Conservation (phyloP, 1,140 invertebrate genomes). For the Laupala kohalensis region DNA sequence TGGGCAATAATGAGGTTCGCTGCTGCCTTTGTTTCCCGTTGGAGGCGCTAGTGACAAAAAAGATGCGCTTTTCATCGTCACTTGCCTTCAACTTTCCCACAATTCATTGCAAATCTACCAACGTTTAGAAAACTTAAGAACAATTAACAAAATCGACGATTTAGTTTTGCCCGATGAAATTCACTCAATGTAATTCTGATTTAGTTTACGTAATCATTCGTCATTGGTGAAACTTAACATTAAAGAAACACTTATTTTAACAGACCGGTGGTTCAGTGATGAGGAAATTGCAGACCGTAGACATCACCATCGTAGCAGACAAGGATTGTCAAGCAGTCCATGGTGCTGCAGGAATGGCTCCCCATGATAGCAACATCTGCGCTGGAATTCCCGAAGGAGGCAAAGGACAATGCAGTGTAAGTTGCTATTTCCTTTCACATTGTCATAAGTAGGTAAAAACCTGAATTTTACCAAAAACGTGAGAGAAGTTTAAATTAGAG, state of each 20-base stretch:
- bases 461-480: too few species aligned
- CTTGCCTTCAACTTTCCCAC: too few species aligned
- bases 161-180: not conserved
- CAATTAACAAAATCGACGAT: not conserved
- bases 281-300: constrained; percentile 6
- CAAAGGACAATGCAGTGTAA: constrained; percentile 16
- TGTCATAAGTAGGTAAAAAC: too few species aligned
- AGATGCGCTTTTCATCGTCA: too few species aligned
- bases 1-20: too few species aligned
- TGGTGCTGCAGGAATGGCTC: not conserved
- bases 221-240: not conserved
- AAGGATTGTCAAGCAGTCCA: not conserved
- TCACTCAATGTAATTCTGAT: not conserved
- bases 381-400: constrained; percentile 11
- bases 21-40: too few species aligned
- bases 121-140: too few species aligned
- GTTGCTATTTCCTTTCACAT: too few species aligned
- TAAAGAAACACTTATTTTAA: not conserved
- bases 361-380: constrained; percentile 12
- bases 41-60: too few species aligned
- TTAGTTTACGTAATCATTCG: not conserved
- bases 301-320: not conserved
- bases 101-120: too few species aligned
- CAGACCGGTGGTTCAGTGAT: not conserved
- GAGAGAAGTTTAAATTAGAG: too few species aligned